Base-by-base conservation (phyloP, 2,797 vertebrate genomes). In the Amblyopsis hoosieri region DNA sequence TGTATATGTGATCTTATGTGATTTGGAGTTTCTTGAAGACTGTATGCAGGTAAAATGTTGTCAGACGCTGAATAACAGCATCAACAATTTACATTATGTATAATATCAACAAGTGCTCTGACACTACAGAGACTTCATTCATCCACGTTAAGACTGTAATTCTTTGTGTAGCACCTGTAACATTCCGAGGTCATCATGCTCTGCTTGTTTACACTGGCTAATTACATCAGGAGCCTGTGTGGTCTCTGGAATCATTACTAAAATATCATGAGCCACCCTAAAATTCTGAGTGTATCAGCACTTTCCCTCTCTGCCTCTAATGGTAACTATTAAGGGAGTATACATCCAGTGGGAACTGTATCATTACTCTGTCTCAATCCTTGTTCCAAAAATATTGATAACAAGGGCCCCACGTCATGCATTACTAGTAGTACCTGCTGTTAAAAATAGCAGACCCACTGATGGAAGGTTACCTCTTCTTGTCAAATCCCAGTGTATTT, bases 361-460 rank as follows among this genome's bases (percentile, higher is more conserved):
- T 92, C 83, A 88, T 85, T 87, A 90, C 86, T 90, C 88, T 79
- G 75, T 91, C 90, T 91, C 87, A 89, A 90, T 93, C 87, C 90
- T 85, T 86, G 84, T 86, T 89, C 90, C 91, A 92, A 92, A 90
- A 93, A 91, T 93, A 92, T 92, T 92, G 88, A 91, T 92, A 93
- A 92, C 86, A 87, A 90, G 84, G 82, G 76, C 76, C 19, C 81
- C 78, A 86, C 86, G 89, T 92, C 90, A 93, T 89, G 80, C 76
- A 84, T 89, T 88, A 91, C 87, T 91, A 86, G 90, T 91, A 92
- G 90, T 91, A 92, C 89, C 84, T 90, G 84, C 76, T 65, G 82
- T 87, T 92, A 93, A 89, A 94, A 93, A 93, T 92, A 92, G 84
- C 82, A 76, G 64, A 66, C 59, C 47, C 3, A 74, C 83, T 83